A percentile compares a stretch with the other conserved stretches of the same genome.
phyloP scores from a whole-genome alignment of 2,797 vertebrate species.

The Prunella strophiata region DNA sequence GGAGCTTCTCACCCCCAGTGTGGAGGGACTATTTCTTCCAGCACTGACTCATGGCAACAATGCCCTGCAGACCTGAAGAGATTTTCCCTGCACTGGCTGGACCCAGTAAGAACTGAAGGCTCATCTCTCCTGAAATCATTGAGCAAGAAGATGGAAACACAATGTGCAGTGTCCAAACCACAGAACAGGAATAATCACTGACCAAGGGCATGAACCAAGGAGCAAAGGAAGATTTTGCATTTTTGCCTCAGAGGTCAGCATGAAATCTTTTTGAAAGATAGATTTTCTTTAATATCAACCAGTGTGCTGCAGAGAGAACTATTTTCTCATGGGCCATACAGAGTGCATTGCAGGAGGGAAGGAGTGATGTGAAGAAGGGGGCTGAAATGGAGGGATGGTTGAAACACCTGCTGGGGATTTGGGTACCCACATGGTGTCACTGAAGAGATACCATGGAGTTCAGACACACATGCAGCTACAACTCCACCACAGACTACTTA shows the following conservation, averaged over 20 bases:
- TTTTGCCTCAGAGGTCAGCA: neutral
- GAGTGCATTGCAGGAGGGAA: neutral
- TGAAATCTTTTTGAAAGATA: neutral
- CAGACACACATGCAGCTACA: neutral
- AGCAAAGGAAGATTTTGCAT: neutral
- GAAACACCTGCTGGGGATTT: neutral
- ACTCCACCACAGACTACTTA: neutral
- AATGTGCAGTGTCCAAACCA: neutral
- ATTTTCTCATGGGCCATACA: neutral
- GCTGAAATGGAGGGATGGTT: neutral
- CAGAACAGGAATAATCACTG: neutral
- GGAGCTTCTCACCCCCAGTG: neutral
- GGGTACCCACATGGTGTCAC: neutral
- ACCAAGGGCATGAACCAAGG: neutral
- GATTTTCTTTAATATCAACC: neutral
- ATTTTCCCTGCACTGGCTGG: neutral
- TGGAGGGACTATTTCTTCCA: neutral
- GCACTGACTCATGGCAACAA: neutral
- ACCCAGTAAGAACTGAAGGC: neutral
- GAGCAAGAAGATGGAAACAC: neutral
- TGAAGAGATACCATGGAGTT: fast-evolving
- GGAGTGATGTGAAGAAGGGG: neutral
- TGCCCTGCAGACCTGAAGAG: neutral
- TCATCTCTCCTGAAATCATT: neutral
- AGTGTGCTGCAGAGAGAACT: neutral